These are phyloP conservation scores for Euphonia xanthogaster DNA, from an alignment of 2,797 vertebrate species.

Conservation along the genomic window DNA sequence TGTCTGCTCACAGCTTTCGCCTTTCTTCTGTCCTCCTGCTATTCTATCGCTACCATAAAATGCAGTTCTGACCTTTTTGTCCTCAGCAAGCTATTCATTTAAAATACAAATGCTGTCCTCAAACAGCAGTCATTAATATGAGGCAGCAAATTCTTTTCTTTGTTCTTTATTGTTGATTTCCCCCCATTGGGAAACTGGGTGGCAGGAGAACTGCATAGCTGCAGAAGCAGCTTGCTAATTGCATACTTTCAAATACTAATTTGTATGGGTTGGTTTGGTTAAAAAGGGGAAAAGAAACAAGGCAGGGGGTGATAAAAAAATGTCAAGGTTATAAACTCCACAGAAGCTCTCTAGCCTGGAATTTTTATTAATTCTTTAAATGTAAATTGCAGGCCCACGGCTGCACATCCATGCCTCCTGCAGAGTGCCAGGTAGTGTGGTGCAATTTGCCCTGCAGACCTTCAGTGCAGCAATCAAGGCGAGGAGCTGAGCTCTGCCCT, in stretches of 20 bases:
- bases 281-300: constrained; percentile 59
- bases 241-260: constrained; percentile 72
- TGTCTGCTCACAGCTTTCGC: background rate
- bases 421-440: constrained; percentile 30
- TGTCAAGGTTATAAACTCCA: constrained; percentile 75
- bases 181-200: constrained; percentile 55
- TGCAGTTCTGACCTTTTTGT: constrained; percentile 71
- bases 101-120: constrained; percentile 68
- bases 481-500: background rate
- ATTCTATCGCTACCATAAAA: constrained; percentile 38
- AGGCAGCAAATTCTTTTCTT: constrained; percentile 74
- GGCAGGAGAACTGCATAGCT: constrained; percentile 62
- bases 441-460: constrained; percentile 22
- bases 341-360: constrained; percentile 69
- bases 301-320: constrained; percentile 68
- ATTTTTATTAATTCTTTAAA: constrained; percentile 84
- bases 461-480: fast-evolving
- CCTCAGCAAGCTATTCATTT: constrained; percentile 64
- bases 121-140: constrained; percentile 70
- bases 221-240: constrained; percentile 69
- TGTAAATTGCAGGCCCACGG: constrained; percentile 71
- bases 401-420: constrained; percentile 66
- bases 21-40: constrained; percentile 44
- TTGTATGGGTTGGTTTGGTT: constrained; percentile 62
- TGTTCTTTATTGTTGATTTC: constrained; percentile 75